These are phyloP conservation scores for Noctuana brunneofusca DNA, from an alignment of 2,888 invertebrate species.

Conservation along the genomic window DNA sequence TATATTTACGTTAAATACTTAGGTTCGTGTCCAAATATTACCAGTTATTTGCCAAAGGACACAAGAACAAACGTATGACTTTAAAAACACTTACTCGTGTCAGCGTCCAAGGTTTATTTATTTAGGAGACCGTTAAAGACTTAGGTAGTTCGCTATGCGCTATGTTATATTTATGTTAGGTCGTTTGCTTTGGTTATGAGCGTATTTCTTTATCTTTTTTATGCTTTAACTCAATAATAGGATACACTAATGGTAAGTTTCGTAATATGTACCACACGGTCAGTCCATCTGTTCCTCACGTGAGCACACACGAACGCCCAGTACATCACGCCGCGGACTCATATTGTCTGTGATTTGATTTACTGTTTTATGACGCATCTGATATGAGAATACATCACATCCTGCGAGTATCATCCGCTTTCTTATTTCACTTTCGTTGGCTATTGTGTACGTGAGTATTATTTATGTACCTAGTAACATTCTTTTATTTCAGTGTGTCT, in stretches of 20 bases:
- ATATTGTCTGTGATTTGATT: slow-evolving; percentile 32
- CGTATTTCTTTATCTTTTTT: not conserved
- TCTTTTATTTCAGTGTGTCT: not conserved
- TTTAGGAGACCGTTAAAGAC: not conserved
- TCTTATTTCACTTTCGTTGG: slow-evolving; percentile 30
- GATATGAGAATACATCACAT: slow-evolving; percentile 33
- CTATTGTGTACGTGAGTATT: slow-evolving; percentile 21
- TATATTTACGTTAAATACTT: too few species aligned
- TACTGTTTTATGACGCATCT: slow-evolving; percentile 34
- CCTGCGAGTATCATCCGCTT: slow-evolving; percentile 21
- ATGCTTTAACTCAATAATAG: not conserved
- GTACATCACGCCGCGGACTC: slow-evolving; percentile 28
- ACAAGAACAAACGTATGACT: too few species aligned
- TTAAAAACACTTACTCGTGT: not conserved
- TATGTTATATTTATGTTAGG: too few species aligned
- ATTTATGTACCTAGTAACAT: slow-evolving; percentile 16
- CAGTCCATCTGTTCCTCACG: slow-evolving; percentile 9
- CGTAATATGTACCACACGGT: not conserved
- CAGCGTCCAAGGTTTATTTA: not conserved
- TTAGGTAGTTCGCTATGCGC: not conserved
- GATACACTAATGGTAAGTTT: not conserved
- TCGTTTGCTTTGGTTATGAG: too few species aligned
- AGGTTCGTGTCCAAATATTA: too few species aligned
- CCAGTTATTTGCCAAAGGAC: too few species aligned
- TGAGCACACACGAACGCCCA: slow-evolving; percentile 12